Base-by-base conservation (phyloP, 1,140 invertebrate genomes). In the Colletes latitarsis region DNA sequence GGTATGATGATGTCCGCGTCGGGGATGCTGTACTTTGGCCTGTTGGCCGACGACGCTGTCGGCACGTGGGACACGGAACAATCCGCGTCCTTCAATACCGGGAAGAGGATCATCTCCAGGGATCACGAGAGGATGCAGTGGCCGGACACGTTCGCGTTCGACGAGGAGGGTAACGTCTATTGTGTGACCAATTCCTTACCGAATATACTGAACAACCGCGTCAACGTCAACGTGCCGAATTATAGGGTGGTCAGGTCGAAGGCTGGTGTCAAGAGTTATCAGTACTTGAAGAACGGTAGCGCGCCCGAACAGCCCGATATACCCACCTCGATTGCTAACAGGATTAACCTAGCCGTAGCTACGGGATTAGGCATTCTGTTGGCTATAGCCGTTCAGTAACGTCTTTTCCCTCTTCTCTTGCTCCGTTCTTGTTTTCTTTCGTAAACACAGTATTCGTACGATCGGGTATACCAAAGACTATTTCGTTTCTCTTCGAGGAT, bases 131-230 rank as follows among this genome's bases (percentile, higher is more conserved):
- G 94, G 62, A 95, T 96, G 87, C 95, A 96, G 87, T 97, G 96
- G 96, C 94, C 96, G 0, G 95, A 96, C 82, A 94, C 94, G n/a
- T 96, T 97, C 86, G 94, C 94, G 6, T 95, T 96, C 82, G 96
- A 96, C 88, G 93, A 94, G 58, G 89, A 93, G 41, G 96, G 95
- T 10, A 94, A 94, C 81, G 87, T 96, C 0, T 96, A 95, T 90
- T 94, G 96, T 8, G 93, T 96, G 5, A 93, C 96, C 3, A 96
- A 96, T 88, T 91, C 94, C n/a, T 84, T 96, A 43, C 95, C 95
- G 81, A 95, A 95, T 81, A 95, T 95, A 77, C 88, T 95, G 10
- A 94, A 94, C 57, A 94, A 94, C 71, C 92, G 92, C 43, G 93
- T 95, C 12, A 94, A 94, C 68, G 79, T 91, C 4, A 91, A 90